Evolutionary conservation across 2,888 invertebrate species (phyloP), one percentile per base, ranked within the genome.

Genomic region (Hypercompe scribonia): DNA sequence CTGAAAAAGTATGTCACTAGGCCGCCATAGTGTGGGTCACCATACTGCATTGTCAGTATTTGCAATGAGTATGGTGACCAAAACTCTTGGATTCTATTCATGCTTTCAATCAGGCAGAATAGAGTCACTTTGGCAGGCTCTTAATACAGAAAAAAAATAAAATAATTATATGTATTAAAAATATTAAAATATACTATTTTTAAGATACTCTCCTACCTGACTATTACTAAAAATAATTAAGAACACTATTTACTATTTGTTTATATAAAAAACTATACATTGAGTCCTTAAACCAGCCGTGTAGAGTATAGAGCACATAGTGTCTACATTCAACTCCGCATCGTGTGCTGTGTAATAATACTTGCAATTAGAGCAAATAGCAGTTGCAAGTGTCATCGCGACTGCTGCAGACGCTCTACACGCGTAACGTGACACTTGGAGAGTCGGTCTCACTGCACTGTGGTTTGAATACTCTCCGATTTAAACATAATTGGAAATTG

Each of bases 311-410:
- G 71, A 75, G 69, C 71, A 71, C 64, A 67, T 64, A 64, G 58
- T 39, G 36, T 61, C 54, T 68, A 71, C 68, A 67, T 71, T 61
- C 61, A 58, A 46, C 54, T 73, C 69, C 72, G 73, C 65, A 68
- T 61, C 71, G 72, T 71, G 80, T 82, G 78, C 68, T 75, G 79
- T 78, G 86, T 86, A 86, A 88, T 90, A 90, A 90, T 89, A 87
- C 87, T 87, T 83, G 88, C 90, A 90, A 90, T 90, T 90, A 90
- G 87, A 85, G 90, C 84, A 84, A 85, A 88, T 86, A 87, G 85
- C 86, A 81, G 86, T 84, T 78, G 85, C 88, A 84, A 89, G 88
- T 90, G 88, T 89, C 90, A 86, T 87, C 84, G 80, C 83, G 81
- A 82, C 80, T 79, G 84, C 79, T 82, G 82, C 79, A 87, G 83